Percentiles rank a stretch among this genome's conserved stretches.
These are phyloP conservation scores for Ferdinandea cuprea DNA, from an alignment of 2,888 invertebrate genomes.

Conservation along the genomic window DNA sequence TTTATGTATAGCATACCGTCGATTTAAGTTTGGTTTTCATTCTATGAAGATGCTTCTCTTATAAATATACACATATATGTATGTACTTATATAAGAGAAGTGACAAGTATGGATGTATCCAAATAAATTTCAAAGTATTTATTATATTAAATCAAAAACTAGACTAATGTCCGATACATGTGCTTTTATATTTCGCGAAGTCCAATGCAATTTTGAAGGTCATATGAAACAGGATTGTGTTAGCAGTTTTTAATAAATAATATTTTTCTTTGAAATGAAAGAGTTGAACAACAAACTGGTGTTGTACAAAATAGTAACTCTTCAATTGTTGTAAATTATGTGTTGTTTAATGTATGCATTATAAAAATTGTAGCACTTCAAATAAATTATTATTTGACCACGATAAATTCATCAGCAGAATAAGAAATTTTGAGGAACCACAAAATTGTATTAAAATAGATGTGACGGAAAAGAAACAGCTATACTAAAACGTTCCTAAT, in stretches of 20 bases:
- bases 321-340: no score
- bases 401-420: no score
- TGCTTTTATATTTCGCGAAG: background rate
- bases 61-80: background rate
- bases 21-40: background rate
- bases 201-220: no score
- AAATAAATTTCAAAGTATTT: background rate
- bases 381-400: no score
- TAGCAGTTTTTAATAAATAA: background rate
- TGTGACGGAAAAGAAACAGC: no score
- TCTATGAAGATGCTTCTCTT: conserved; percentile 14
- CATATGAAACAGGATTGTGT: background rate
- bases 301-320: background rate
- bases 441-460: no score
- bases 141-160: background rate
- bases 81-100: conserved; percentile 23
- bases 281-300: background rate
- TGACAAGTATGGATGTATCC: background rate
- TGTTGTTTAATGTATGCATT: no score
- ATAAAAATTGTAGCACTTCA: no score
- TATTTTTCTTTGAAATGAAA: background rate
- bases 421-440: no score
- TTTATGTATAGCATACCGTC: conserved; percentile 1
- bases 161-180: background rate
- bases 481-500: no score